A percentile compares a stretch with the other conserved stretches of the same genome.
These are phyloP conservation scores for Ruditapes philippinarum DNA, from an alignment of 1,140 invertebrate genomes.

Conservation along the genomic window DNA sequence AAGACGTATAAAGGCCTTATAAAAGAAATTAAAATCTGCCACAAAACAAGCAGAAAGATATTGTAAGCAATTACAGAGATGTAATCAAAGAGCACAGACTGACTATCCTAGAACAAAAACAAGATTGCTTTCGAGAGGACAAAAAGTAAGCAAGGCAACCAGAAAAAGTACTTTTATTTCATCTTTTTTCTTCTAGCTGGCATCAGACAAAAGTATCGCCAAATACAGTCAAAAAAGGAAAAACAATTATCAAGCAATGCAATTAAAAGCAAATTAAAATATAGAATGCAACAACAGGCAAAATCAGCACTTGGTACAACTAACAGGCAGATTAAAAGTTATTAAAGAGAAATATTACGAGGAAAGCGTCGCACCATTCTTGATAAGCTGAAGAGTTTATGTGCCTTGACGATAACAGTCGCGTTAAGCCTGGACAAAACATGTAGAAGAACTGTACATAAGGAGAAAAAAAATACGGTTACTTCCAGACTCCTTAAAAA, in stretches of 20 bases:
- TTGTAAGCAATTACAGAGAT: not conserved
- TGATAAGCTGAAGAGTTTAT: not conserved
- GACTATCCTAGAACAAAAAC: not conserved
- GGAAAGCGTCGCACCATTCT: too few relatives aligned
- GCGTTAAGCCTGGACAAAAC: constrained; percentile 1
- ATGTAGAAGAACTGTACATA: not conserved
- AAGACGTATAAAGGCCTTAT: not conserved
- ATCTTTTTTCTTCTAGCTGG: not conserved
- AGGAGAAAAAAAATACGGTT: constrained; percentile 2
- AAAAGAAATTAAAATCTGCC: not conserved
- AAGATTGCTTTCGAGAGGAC: not conserved
- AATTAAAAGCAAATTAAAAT: not conserved
- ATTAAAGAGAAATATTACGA: not conserved
- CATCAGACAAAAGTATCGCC: not conserved
- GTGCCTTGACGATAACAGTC: constrained; percentile 7
- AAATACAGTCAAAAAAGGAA: not conserved
- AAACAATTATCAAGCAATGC: not conserved
- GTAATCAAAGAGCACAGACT: not conserved
- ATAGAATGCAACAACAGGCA: too few relatives aligned
- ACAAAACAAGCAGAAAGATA: not conserved
- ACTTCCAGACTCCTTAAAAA: not conserved
- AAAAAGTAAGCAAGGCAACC: not conserved
- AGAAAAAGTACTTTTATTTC: not conserved
- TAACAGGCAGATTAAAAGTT: not conserved
- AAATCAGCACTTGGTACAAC: not conserved